Base-by-base conservation (phyloP, 2,888 invertebrate genomes). In the Clusia tigrina region DNA sequence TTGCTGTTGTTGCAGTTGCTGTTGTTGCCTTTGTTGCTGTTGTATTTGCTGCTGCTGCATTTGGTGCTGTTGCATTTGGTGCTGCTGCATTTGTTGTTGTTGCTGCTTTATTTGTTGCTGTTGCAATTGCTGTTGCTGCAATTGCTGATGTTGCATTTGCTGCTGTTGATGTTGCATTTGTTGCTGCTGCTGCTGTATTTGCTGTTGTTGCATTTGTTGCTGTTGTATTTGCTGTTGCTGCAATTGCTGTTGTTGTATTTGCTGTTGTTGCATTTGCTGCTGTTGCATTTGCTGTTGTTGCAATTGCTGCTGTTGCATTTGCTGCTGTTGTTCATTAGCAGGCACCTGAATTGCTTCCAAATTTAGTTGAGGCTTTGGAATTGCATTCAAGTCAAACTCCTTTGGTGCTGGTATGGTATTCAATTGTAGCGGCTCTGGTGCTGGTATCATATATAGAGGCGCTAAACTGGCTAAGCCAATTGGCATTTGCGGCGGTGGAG, bases 361-460 rank as follows among this genome's bases (percentile, higher is more conserved):
- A 54, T 89, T 88, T 69, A 83, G 66, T 64, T 88, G 87, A 0
- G 88, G 87, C 69, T 88, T 88, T 6, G 88, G 87, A 66, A 88
- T 88, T 69, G 88, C 87, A 72, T 86, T 88, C 55, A 88, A 74
- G 67, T 88, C 86, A 55, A 88, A 84, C 2, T 88, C 87, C 72
- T 86, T 85, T 0, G 89, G 88, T 1, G 88, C 86, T 22, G 89
- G 88, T 73, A 89, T 88, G 65, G 87, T 87, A 73, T 88, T 88
- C 17, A 88, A 84, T 73, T 88, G 89, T 77, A 89, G 83, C 1
- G 88, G 86, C 68, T 89, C 86, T 6, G 87, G 87, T 63, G 84
- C 76, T 48, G 85, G 84, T 69, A 85, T 85, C 73, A 83, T 81
- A 67, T 83, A 84, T 9, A 85, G 74, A 22, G 81, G 80, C 6